Evolutionary conservation across 2,113 vertebrate species (phyloP), one percentile per base, ranked within the genome.

Genomic region (Protobothrops flavoviridis): DNA sequence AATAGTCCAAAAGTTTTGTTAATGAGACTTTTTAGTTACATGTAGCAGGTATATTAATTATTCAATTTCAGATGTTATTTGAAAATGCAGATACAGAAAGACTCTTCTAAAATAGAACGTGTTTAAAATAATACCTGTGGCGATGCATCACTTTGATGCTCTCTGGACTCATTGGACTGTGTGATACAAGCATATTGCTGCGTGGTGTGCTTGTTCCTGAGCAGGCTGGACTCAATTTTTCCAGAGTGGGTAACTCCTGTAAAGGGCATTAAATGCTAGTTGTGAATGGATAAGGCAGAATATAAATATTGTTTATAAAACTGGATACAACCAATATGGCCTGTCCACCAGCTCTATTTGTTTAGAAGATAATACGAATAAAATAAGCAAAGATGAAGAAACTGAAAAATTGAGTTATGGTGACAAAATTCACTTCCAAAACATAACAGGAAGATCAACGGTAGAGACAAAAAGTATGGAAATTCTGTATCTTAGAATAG

Each of bases 91-190:
- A 5, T 87, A 2, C 1, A 45, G 85, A 90, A 87, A 88, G 13
- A 90, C 3, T 52, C 8, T 39, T 55, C 33, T 29, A 39, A 85
- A 48, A 11, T 3, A 2, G n/a, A 0, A 45, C 8, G 69, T 43
- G 24, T 6, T 45, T 0, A 45, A 3, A 91, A 33, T 33, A 13
- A 81, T 97, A 99, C 98, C 99, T 99, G 98, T 99, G 99, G 95
- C 98, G 98, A 94, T 99, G 98, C 23, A 99, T 95, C 95, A 99
- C 97, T 95, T 98, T 98, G 90, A 99, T 96, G 94, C 97, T 99
- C 96, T 99, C 99, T 0, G 98, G 98, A 95, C 98, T 99, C 98
- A 99, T 98, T 94, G 98, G 98, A 88, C 98, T 98, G 48, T 99
- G 99, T 0, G 99, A 98, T 39, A 98, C 96, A 94, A 98, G 93